Conservation (phyloP, 2,113 vertebrate genomes). For the Cyprinodon tularosa region DNA sequence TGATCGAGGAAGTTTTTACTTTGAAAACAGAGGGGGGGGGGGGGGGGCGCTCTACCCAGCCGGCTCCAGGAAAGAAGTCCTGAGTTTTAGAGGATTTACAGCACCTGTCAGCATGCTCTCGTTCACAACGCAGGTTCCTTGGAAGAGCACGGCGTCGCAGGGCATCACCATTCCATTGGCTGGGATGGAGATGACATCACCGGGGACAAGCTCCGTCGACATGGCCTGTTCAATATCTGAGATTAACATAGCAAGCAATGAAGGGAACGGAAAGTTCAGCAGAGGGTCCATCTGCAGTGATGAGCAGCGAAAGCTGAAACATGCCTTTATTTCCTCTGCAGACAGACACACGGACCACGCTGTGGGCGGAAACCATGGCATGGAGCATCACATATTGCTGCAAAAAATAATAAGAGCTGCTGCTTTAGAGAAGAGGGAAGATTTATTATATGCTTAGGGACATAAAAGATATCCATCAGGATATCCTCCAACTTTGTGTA, state of each 20-base stretch:
- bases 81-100: not conserved
- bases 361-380: constrained; percentile 95
- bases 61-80: too few relatives aligned
- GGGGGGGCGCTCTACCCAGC: too few relatives aligned
- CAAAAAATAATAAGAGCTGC: constrained; percentile 34
- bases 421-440: not conserved
- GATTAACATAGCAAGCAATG: constrained; percentile 1
- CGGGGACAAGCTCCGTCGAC: constrained; percentile 95
- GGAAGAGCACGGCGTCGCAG: constrained; percentile 90
- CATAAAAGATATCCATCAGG: not conserved
- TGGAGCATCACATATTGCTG: constrained; percentile 96
- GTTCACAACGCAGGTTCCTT: constrained; percentile 94
- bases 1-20: too few relatives aligned
- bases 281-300: not conserved
- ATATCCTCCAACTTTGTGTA: not conserved
- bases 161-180: constrained; percentile 93
- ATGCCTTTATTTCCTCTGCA: constrained; percentile 87
- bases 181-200: constrained; percentile 91
- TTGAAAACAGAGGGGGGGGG: too few relatives aligned
- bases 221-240: constrained; percentile 89
- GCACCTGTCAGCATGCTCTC: constrained; percentile 98
- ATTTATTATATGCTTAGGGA: too few relatives aligned
- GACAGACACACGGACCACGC: constrained; percentile 90
- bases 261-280: not conserved
- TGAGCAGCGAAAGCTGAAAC: not conserved